Percentiles rank a stretch among this genome's conserved stretches.
Conservation (phyloP, 2,888 invertebrate genomes). For the Eilema depressum region DNA sequence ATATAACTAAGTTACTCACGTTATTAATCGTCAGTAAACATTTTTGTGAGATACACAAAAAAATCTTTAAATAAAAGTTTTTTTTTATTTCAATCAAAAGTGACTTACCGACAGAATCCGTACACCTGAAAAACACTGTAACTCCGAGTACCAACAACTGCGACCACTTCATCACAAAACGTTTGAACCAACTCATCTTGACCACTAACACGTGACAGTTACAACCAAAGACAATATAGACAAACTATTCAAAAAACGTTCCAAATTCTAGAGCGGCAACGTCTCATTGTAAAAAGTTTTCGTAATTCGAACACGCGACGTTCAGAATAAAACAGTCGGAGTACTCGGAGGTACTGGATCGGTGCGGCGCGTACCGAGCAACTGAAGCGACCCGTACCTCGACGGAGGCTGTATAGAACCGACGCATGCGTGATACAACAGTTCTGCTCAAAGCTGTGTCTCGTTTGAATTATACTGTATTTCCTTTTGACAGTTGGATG, state of each 20-base stretch:
- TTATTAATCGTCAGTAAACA: background rate
- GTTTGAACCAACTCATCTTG: slow-evolving; percentile 59
- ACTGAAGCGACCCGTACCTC: slow-evolving; percentile 55
- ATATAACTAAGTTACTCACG: background rate
- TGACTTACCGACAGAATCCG: slow-evolving; percentile 81
- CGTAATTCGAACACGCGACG: slow-evolving; percentile 45
- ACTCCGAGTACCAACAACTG: slow-evolving; percentile 74
- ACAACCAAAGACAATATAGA: slow-evolving; percentile 24
- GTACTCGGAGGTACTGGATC: slow-evolving; percentile 42
- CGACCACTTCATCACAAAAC: slow-evolving; percentile 74
- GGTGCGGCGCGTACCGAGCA: slow-evolving; percentile 43
- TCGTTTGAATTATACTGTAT: slow-evolving; percentile 63
- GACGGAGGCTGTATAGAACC: slow-evolving; percentile 54
- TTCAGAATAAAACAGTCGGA: slow-evolving; percentile 41
- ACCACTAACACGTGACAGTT: slow-evolving; percentile 30
- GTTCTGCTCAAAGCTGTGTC: slow-evolving; percentile 42
- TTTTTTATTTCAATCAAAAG: background rate
- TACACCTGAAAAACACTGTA: slow-evolving; percentile 79
- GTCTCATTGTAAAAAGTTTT: slow-evolving; percentile 56
- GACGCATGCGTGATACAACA: slow-evolving; percentile 62
- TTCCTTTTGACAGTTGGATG: slow-evolving; percentile 61
- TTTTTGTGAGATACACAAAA: no score
- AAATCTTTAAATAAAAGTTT: background rate
- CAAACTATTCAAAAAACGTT: slow-evolving; percentile 44
- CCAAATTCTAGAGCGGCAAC: slow-evolving; percentile 43